phyloP scores from a whole-genome alignment of 2,113 vertebrate species.

The Neotoma lepida region DNA sequence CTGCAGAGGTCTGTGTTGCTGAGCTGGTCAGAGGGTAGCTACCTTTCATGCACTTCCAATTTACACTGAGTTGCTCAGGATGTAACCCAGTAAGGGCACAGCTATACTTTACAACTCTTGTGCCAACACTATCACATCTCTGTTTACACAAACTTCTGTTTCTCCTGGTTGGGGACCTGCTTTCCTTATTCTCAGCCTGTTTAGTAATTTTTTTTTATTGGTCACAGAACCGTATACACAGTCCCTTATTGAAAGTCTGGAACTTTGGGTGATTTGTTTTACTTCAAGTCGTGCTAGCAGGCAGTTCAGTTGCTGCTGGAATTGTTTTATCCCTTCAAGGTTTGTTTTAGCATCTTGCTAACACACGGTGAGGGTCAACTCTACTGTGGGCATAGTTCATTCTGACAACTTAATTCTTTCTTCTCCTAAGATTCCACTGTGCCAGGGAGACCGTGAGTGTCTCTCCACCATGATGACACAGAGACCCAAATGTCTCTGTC shows the following conservation, averaged over 20 bases:
- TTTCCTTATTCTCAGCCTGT: background rate
- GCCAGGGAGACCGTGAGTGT: background rate
- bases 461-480: background rate
- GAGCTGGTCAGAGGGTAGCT: background rate
- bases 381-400: background rate
- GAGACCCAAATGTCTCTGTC: background rate
- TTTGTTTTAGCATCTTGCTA: background rate
- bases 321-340: background rate
- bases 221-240: background rate
- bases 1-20: background rate
- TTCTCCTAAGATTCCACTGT: background rate
- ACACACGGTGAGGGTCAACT: too few relatives aligned
- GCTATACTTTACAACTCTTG: background rate
- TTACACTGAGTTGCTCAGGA: background rate
- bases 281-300: background rate
- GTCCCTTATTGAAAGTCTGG: background rate
- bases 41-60: background rate
- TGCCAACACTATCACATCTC: background rate
- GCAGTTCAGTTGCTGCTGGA: background rate
- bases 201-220: background rate
- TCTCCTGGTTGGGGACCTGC: background rate
- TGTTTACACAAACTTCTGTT: background rate
- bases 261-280: background rate
- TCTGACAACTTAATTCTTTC: background rate
- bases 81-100: background rate